Evolutionary conservation across 1,140 invertebrate species (phyloP), one percentile per base, ranked within the genome.

Genomic region (Drosophila prosaltans): DNA sequence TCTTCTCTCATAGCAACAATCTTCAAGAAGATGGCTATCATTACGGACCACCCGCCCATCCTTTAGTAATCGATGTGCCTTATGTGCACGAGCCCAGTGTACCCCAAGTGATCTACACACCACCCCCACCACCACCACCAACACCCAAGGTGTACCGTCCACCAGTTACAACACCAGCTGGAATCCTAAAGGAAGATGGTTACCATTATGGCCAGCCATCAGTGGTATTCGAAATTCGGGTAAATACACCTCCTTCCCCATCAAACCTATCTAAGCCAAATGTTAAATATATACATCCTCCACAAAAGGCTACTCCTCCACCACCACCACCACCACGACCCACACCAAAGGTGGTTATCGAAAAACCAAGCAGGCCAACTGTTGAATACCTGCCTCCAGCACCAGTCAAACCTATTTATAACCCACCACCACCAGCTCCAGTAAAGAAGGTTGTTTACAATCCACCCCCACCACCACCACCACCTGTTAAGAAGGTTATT

Each of bases 1-100:
- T 92, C 69, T 91, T 91, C 63, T 82, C 80, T 45, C n/a, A 73
- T 72, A 91, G 90, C 76, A 77, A 91, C 67, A 90, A 91, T 48
- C 75, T 91, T 54, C 86, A 91, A 36, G 90, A 85, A 16, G 90
- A 91, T 89, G 90, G 90, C 51, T 91, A 91, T 64, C 90, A 91
- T 63, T 91, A 91, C 39, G 48, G 74, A 41, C 62, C 70, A 10
- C 90, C 90, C 21, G 30, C 62, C 4, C 62, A 73, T 32, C 75
- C 80, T 24, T 68, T 90, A 32, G 84, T 91, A 45, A 85, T 90
- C 62, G 90, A 91, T 63, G 79, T 91, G 69, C 86, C 78, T 4
- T 72, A 75, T n/a, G 68, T 72, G 30, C 58, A 65, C 10, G 54
- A 73, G 5, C 58, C 36, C 28, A 81, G 67, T 73, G 74, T 21